These are phyloP conservation scores for Poecilia wingei DNA, from an alignment of 2,797 vertebrate genomes.

Conservation along the genomic window DNA sequence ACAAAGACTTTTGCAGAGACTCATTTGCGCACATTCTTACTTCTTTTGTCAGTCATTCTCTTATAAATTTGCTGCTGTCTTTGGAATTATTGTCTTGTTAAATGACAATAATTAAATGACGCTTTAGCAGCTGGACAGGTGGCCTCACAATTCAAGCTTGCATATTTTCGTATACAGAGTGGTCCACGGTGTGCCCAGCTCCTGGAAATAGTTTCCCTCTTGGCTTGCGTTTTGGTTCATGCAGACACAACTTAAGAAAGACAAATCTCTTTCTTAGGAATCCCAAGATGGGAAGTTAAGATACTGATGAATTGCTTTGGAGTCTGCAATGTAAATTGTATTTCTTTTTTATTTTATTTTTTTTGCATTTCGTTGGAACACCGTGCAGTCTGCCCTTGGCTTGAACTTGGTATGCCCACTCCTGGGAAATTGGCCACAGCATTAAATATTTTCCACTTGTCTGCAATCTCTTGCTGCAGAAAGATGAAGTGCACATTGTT, in stretches of 20 bases:
- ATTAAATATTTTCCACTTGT: slow-evolving; percentile 6
- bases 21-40: neutral
- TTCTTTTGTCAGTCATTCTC: neutral
- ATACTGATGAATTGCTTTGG: neutral
- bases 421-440: neutral
- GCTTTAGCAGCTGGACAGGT: neutral
- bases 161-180: neutral
- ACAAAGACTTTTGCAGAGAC: neutral
- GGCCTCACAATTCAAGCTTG: neutral
- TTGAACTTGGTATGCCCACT: slow-evolving; percentile 1
- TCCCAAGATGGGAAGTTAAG: neutral
- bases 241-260: neutral
- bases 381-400: neutral
- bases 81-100: neutral
- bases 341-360: neutral
- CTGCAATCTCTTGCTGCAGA: neutral
- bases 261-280: neutral
- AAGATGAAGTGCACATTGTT: neutral
- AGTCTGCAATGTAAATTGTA: neutral
- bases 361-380: neutral
- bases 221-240: neutral
- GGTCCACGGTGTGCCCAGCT: neutral
- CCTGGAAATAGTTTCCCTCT: neutral
- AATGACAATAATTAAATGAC: neutral
- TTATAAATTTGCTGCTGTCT: neutral